phyloP scores from a whole-genome alignment of 2,888 invertebrate genomes.

The Theodoxus fluviatilis region DNA sequence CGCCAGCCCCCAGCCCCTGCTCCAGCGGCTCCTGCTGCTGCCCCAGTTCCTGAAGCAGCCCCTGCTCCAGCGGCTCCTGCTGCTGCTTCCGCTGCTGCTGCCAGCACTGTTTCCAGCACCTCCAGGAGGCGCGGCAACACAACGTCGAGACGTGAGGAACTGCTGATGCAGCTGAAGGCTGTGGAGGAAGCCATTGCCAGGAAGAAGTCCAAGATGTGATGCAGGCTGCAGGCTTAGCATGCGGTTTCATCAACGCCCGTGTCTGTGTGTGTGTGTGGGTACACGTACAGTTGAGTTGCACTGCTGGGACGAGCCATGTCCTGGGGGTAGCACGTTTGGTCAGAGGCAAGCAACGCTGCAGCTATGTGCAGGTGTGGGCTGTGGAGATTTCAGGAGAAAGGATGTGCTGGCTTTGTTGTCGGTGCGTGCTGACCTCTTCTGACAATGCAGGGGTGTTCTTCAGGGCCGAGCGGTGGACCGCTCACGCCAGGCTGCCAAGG shows the following conservation, averaged over 20 bases:
- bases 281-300: background rate
- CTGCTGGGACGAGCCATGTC: no score
- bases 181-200: constrained; percentile 99
- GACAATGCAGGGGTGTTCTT: no score
- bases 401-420: no score
- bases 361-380: no score
- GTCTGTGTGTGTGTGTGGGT: background rate
- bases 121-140: constrained; percentile 67
- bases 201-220: constrained; percentile 72
- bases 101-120: no score
- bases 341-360: no score
- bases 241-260: no score
- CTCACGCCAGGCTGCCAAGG: no score
- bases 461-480: no score
- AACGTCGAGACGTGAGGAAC: constrained; percentile 87
- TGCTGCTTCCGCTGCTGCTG: constrained; percentile 12
- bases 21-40: constrained; percentile 15
- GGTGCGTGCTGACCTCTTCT: no score
- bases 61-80: constrained; percentile 31
- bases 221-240: background rate
- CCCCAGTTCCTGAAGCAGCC: constrained; percentile 22
- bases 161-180: constrained; percentile 92
- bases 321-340: no score
- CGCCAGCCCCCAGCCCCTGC: constrained; percentile 28
- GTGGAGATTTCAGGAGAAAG: no score